These are phyloP conservation scores for Leptobrachium ailaonicum DNA, from an alignment of 2,113 vertebrate genomes.

Conservation along the genomic window DNA sequence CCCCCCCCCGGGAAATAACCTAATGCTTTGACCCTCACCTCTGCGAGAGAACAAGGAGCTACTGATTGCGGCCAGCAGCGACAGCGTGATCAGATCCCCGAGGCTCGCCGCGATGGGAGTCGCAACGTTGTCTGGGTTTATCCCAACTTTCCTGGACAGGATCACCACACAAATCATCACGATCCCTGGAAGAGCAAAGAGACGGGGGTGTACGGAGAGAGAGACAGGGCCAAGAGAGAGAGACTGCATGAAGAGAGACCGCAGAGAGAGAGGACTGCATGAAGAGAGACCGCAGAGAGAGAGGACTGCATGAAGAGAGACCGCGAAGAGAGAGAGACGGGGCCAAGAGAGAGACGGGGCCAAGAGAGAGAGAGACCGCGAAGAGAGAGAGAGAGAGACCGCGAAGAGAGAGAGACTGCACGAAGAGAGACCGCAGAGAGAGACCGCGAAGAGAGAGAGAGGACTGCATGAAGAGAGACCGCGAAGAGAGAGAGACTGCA, in stretches of 20 bases:
- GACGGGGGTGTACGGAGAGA: background rate
- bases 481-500: too few relatives aligned
- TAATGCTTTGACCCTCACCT: conserved; percentile 62
- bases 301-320: too few relatives aligned
- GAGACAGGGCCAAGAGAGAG: too few relatives aligned
- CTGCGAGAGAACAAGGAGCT: conserved; percentile 78
- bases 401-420: background rate
- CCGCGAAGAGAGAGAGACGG: too few relatives aligned
- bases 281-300: background rate
- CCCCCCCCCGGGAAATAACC: too few relatives aligned
- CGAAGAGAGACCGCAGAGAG: too few relatives aligned
- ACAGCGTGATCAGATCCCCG: conserved; percentile 90
- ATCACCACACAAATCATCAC: conserved; percentile 91
- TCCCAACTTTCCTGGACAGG: conserved; percentile 83
- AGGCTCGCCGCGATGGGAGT: conserved; percentile 96
- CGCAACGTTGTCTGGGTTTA: conserved; percentile 96
- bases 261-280: conserved; percentile 42
- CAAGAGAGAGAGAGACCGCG: too few relatives aligned
- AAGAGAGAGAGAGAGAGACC: too few relatives aligned
- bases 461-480: too few relatives aligned
- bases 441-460: background rate
- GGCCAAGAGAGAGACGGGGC: too few relatives aligned
- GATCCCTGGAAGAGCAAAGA: conserved; percentile 69
- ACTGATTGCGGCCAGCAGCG: conserved; percentile 86
- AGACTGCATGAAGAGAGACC: too few relatives aligned